Percentiles rank a stretch among this genome's conserved stretches.
Conservation (phyloP, 2,797 vertebrate species). For the Cottoperca gobio region DNA sequence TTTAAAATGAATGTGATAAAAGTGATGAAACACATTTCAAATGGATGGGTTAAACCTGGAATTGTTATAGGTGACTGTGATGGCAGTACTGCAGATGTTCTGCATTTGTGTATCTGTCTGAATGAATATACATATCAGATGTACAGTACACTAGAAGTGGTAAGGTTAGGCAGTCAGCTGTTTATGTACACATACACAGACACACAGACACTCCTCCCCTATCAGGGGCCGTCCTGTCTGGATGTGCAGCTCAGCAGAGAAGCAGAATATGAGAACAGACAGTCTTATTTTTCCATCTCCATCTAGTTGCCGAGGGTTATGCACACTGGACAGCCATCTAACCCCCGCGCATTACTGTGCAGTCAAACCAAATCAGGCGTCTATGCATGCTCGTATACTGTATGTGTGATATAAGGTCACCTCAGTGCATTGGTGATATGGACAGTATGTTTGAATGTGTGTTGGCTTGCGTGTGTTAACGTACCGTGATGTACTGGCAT, state of each 20-base stretch:
- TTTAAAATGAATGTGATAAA: slow-evolving; percentile 1
- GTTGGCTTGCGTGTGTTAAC: not conserved
- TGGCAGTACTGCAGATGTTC: not conserved
- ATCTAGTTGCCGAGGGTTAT: slow-evolving; percentile 69
- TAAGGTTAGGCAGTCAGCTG: slow-evolving; percentile 39
- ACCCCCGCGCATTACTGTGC: slow-evolving; percentile 66
- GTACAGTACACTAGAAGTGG: slow-evolving; percentile 14
- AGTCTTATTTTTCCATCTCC: slow-evolving; percentile 69
- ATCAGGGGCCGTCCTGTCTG: slow-evolving; percentile 38
- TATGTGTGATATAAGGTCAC: slow-evolving; percentile 55
- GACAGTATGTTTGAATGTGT: slow-evolving; percentile 32
- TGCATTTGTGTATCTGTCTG: slow-evolving; percentile 1
- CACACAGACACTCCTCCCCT: slow-evolving; percentile 21
- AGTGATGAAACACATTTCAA: not conserved
- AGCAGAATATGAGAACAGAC: slow-evolving; percentile 68
- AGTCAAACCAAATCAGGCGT: slow-evolving; percentile 68
- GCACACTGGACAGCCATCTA: slow-evolving; percentile 68
- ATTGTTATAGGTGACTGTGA: not conserved
- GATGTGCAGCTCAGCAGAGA: slow-evolving; percentile 52
- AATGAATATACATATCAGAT: slow-evolving; percentile 10
- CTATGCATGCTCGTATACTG: slow-evolving; percentile 43
- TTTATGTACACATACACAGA: slow-evolving; percentile 32
- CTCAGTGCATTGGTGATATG: slow-evolving; percentile 5
- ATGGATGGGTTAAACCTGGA: not conserved
- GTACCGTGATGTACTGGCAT: not conserved